Conservation (phyloP, 2,888 invertebrate genomes). For the Acleris literana region DNA sequence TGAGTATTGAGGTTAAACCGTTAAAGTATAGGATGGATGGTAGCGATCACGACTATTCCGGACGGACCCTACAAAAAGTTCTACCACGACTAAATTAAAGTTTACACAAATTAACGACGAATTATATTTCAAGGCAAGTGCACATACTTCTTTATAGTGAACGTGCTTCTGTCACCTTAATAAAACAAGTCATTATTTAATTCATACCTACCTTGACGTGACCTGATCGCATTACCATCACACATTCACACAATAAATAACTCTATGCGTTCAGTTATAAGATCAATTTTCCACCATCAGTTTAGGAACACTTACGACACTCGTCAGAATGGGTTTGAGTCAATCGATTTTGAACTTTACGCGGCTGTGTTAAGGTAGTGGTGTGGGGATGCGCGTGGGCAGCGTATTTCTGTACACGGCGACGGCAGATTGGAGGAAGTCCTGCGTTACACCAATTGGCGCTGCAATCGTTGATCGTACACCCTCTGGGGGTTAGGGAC, state of each 20-base stretch:
- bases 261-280: not conserved
- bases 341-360: conserved; percentile 2
- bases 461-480: conserved; percentile 21
- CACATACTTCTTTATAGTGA: too few species aligned
- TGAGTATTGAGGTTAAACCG: too few species aligned
- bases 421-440: conserved; percentile 45
- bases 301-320: not conserved
- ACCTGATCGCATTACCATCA: conserved; percentile 7
- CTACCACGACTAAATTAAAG: too few species aligned
- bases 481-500: not conserved
- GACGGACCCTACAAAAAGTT: too few species aligned
- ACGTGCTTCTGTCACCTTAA: not conserved
- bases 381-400: not conserved
- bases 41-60: too few species aligned
- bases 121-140: too few species aligned
- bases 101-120: too few species aligned
- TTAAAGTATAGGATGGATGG: too few species aligned
- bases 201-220: conserved; percentile 26
- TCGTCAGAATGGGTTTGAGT: not conserved
- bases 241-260: not conserved
- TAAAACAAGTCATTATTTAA: conserved; percentile 18
- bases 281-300: not conserved
- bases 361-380: not conserved
- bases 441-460: conserved; percentile 48
- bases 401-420: conserved; percentile 22